Evolutionary conservation across 1,140 invertebrate genomes (phyloP).

Genomic region (Drosophila insularis): DNA sequence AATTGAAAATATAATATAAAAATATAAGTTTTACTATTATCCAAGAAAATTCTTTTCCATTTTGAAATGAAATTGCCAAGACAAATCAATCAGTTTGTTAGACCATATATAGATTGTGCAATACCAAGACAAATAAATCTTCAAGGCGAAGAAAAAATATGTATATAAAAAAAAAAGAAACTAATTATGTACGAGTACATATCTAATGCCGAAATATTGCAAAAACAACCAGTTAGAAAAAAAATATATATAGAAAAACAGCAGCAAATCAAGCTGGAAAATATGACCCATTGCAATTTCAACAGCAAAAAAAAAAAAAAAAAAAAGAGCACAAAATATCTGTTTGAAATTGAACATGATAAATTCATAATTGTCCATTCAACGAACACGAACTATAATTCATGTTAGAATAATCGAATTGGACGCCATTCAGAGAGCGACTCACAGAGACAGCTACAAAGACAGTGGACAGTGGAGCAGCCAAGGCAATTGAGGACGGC

Average conservation of each 20-base stretch:
- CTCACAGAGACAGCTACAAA: slow-evolving; percentile 7
- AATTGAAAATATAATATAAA: too few relatives aligned
- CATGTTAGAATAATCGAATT: slow-evolving; percentile 80
- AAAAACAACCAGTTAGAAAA: not conserved
- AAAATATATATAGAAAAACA: not conserved
- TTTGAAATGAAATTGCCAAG: not conserved
- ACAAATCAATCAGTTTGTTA: not conserved
- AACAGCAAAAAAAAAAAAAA: slow-evolving; percentile 6
- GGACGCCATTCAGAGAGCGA: slow-evolving; percentile 71
- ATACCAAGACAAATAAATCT: slow-evolving; percentile 52
- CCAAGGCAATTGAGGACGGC: slow-evolving; percentile 71
- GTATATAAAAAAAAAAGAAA: slow-evolving; percentile 59
- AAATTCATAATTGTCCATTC: slow-evolving; percentile 80
- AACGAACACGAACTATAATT: slow-evolving; percentile 79
- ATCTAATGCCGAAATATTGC: slow-evolving; percentile 29
- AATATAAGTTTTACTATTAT: too few relatives aligned
- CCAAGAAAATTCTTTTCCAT: not conserved
- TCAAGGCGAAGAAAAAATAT: slow-evolving; percentile 17
- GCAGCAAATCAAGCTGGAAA: slow-evolving; percentile 17
- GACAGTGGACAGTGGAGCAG: slow-evolving; percentile 5
- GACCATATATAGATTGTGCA: slow-evolving; percentile 30
- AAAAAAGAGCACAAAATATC: slow-evolving; percentile 72
- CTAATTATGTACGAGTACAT: slow-evolving; percentile 62
- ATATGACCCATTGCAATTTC: slow-evolving; percentile 19
- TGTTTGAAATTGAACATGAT: slow-evolving; percentile 79